Conservation (phyloP, 2,888 invertebrate genomes). For the Ormia ochracea region DNA sequence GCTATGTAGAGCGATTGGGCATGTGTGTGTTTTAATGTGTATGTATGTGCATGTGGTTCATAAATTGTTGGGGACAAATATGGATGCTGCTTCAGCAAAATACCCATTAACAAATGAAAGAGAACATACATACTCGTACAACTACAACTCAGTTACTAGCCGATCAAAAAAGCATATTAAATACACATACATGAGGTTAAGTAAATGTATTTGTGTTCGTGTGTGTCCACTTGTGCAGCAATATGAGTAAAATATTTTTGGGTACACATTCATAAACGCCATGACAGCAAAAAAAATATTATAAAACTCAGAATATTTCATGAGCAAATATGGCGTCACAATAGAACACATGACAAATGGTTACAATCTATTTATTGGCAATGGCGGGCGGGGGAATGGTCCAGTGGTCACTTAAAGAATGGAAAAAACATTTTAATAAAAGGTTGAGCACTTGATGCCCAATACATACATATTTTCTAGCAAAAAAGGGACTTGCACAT, state of each 20-base stretch:
- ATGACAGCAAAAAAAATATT: conserved; percentile 50
- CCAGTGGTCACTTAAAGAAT: conserved; percentile 37
- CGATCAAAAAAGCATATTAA: conserved; percentile 24
- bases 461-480: neutral
- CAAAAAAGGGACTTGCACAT: conserved; percentile 13
- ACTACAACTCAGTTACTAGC: conserved; percentile 1
- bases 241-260: conserved; percentile 49
- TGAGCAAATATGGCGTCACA: conserved; percentile 62
- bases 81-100: conserved; percentile 62
- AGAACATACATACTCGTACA: too few relatives aligned
- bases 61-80: conserved; percentile 64
- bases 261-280: conserved; percentile 61
- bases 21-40: neutral
- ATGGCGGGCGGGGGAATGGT: neutral
- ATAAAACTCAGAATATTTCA: conserved; percentile 41
- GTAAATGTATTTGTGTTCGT: neutral
- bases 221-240: neutral
- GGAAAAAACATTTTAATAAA: conserved; percentile 29
- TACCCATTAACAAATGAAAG: conserved; percentile 22
- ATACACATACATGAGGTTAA: neutral
- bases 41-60: conserved; percentile 45
- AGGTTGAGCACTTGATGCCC: neutral
- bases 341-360: conserved; percentile 60
- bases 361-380: conserved; percentile 54
- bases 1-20: neutral